A percentile compares a stretch with the other conserved stretches of the same genome.
phyloP scores from a whole-genome alignment of 2,113 vertebrate genomes.

The Pelobates fuscus region DNA sequence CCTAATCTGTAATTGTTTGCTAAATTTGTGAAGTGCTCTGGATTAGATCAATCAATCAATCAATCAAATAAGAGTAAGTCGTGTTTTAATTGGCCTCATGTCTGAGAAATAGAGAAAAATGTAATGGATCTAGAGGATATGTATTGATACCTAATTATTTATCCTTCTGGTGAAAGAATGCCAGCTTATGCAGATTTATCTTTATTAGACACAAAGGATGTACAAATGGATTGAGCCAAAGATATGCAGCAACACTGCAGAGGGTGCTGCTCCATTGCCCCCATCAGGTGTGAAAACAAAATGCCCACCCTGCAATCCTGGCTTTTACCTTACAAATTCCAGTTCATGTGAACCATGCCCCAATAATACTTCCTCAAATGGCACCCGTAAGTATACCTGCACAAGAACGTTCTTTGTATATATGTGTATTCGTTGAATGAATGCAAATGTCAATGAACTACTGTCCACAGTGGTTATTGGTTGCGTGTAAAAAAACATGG shows the following conservation, averaged over 20 bases:
- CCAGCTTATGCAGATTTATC: background rate
- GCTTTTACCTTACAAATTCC: conserved; percentile 79
- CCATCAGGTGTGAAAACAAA: conserved; percentile 74
- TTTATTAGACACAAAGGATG: conserved; percentile 86
- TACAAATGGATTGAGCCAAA: conserved; percentile 96
- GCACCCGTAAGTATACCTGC: conserved; percentile 74
- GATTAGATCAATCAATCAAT: too few relatives aligned
- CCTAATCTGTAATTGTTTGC: too few relatives aligned
- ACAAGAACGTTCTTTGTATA: background rate
- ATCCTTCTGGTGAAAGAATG: background rate
- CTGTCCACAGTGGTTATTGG: too few relatives aligned
- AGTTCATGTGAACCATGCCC: conserved; percentile 83
- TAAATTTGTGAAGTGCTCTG: too few relatives aligned
- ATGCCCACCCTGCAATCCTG: conserved; percentile 93
- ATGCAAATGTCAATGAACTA: too few relatives aligned
- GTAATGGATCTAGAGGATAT: too few relatives aligned
- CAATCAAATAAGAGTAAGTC: too few relatives aligned
- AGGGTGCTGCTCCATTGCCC: conserved; percentile 73
- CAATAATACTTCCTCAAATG: conserved; percentile 80
- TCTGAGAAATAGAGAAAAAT: too few relatives aligned
- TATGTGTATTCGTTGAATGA: too few relatives aligned
- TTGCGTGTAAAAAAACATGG: too few relatives aligned
- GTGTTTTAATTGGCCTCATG: too few relatives aligned
- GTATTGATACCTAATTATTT: too few relatives aligned
- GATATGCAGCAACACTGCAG: conserved; percentile 78